Percentiles rank a stretch among this genome's conserved stretches.
These are phyloP conservation scores for Ethmia dodecea DNA, from an alignment of 2,888 invertebrate genomes.

Conservation along the genomic window DNA sequence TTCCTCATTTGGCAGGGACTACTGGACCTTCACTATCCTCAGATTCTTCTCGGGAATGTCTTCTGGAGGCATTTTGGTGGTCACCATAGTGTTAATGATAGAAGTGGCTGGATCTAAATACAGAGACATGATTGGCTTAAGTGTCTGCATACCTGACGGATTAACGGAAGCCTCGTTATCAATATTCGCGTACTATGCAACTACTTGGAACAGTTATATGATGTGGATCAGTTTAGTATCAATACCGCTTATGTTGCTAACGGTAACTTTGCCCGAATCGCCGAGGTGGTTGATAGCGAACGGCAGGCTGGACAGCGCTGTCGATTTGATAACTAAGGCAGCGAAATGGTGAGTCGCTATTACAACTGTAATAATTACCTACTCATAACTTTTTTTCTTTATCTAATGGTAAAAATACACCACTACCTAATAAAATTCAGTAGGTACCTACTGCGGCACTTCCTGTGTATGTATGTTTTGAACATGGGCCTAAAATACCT, in stretches of 20 bases:
- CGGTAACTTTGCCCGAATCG: neutral
- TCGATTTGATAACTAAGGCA: neutral
- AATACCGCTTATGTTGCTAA: neutral
- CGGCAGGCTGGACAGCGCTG: neutral
- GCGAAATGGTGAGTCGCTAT: neutral
- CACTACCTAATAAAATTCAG: no score
- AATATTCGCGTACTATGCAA: neutral
- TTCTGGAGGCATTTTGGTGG: neutral
- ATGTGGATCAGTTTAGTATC: neutral
- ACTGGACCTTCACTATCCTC: neutral
- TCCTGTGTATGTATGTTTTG: no score
- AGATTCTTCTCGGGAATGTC: neutral
- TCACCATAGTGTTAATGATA: neutral
- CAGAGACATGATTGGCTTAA: neutral
- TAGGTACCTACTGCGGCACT: no score
- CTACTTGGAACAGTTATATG: neutral
- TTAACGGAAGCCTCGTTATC: neutral
- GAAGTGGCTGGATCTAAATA: neutral
- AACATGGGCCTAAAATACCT: no score
- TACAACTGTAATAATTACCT: no score
- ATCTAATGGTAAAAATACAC: no score
- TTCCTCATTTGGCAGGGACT: neutral
- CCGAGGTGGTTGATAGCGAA: neutral
- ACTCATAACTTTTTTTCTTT: no score
- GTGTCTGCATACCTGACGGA: neutral